Evolutionary conservation across 2,113 vertebrate species (phyloP), one percentile per base, ranked within the genome.

Genomic region (Anoura caudifer): DNA sequence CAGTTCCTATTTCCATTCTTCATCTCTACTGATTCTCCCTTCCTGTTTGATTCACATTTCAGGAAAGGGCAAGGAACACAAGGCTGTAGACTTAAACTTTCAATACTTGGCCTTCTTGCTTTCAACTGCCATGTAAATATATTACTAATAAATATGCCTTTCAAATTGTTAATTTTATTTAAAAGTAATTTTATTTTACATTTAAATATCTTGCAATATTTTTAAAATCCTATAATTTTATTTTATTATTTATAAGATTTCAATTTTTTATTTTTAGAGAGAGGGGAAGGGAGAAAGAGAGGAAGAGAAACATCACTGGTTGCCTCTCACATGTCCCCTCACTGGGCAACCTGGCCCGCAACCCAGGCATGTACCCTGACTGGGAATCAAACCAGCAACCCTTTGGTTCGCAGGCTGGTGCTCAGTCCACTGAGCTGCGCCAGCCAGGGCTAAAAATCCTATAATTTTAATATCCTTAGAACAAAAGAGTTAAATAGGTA

Each of bases 391-490:
- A 24, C 56, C 56, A 59, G 56, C 4, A 9, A 59, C 56, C 22
- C 56, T 59, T 59, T 24, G 56, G 56, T 59, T 59, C 2, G 22
- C 8, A 24, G 56, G 56, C 56, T 59, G 56, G 56, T 10, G 56
- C 14, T 24, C 22, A 24, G 56, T 59, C 56, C 56, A 59, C 56
- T 59, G 22, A 59, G 56, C 22, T 22, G 2, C 3, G 9, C 56
- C 56, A 59, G 22, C 56, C 8, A 59, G 56, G 56, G 56, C 56
- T 50, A 36, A 13, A 59, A 59, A 59, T 59, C 8, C 56, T 59
- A 24, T 73, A 45, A 75, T 95, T 43, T 86, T 87, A 90, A 89
- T 90, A 22, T 89, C 24, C n/a, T 91, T 93, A 61, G 52, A 93
- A 73, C 33, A 90, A 92, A 97, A 50, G 65, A 96, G 31, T 92